Conservation (phyloP, 2,888 invertebrate species). For the Perdita meconis region DNA sequence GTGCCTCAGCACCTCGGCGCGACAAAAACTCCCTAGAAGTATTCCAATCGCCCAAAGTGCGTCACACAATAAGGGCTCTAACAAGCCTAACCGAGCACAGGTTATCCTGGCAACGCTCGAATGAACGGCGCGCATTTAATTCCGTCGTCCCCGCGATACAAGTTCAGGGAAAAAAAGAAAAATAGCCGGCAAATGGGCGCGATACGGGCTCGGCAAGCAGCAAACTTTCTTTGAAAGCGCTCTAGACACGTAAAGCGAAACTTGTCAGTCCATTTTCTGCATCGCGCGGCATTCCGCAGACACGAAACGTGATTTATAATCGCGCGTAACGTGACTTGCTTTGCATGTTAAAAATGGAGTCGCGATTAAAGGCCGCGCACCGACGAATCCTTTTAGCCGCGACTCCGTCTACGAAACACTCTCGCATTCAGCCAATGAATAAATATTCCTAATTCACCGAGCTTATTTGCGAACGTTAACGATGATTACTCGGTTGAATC, state of each 20-base stretch:
- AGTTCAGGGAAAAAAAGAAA: neutral
- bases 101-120: neutral
- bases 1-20: neutral
- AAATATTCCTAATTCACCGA: slow-evolving; percentile 34
- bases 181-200: neutral
- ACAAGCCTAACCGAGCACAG: neutral
- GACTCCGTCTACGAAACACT: slow-evolving; percentile 13
- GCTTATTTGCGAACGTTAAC: slow-evolving; percentile 47
- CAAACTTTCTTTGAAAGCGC: slow-evolving; percentile 46
- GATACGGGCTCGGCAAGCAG: slow-evolving; percentile 19
- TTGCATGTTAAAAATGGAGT: slow-evolving; percentile 19
- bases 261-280: slow-evolving; percentile 32
- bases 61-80: neutral
- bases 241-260: slow-evolving; percentile 29
- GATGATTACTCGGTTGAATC: slow-evolving; percentile 50
- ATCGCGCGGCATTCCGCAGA: neutral
- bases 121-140: neutral
- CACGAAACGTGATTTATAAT: slow-evolving; percentile 30
- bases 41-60: neutral
- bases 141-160: slow-evolving; percentile 12
- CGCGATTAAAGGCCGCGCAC: slow-evolving; percentile 12
- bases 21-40: neutral
- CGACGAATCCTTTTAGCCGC: slow-evolving; percentile 10
- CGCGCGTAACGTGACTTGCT: neutral
- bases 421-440: slow-evolving; percentile 26